phyloP scores from a whole-genome alignment of 2,888 invertebrate genomes.

The Pheosia gnoma region DNA sequence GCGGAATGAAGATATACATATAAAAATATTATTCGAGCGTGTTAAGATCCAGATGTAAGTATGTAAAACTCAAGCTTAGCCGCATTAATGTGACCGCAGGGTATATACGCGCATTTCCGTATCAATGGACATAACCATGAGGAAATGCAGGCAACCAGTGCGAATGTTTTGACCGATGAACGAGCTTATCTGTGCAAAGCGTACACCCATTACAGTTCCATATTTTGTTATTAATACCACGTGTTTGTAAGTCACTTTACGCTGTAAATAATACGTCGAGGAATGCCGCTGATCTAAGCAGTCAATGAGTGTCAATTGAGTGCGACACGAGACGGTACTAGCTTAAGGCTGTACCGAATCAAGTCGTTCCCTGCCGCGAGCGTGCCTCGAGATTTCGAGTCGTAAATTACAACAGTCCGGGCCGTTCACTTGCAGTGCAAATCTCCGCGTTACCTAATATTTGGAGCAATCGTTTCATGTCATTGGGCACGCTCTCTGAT shows the following conservation, averaged over 20 bases:
- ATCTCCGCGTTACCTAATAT: conserved; percentile 63
- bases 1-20: conserved; percentile 13
- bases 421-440: conserved; percentile 64
- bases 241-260: conserved; percentile 47
- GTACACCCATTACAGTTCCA: conserved; percentile 34
- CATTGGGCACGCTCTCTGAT: conserved; percentile 63
- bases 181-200: conserved; percentile 37
- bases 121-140: conserved; percentile 56
- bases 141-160: conserved; percentile 41
- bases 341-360: conserved; percentile 34
- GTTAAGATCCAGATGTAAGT: conserved; percentile 25
- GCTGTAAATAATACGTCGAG: conserved; percentile 55
- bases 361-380: conserved; percentile 44
- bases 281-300: conserved; percentile 51
- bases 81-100: conserved; percentile 49
- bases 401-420: conserved; percentile 63
- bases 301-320: conserved; percentile 72
- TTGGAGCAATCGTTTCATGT: conserved; percentile 56
- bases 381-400: conserved; percentile 43
- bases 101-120: conserved; percentile 59
- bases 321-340: conserved; percentile 62
- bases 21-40: conserved; percentile 29
- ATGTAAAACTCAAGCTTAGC: conserved; percentile 43
- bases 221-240: conserved; percentile 43
- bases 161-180: conserved; percentile 46